Conservation (phyloP, 1,140 invertebrate genomes). For the Mizuhopecten yessoensis region DNA sequence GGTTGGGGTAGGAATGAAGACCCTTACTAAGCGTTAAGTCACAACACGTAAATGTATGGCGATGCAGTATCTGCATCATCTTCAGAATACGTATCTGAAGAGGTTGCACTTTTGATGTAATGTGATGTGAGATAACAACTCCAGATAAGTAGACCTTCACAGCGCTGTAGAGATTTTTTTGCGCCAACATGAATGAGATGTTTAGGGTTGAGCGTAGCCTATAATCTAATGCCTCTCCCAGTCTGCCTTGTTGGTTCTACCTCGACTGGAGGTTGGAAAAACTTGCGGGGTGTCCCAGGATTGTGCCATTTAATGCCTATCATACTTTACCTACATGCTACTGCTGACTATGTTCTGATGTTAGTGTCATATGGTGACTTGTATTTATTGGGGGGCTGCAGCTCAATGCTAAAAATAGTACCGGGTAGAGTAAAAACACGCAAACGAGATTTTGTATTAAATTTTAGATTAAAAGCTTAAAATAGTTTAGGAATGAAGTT, state of each 20-base stretch:
- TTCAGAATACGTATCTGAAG: background rate
- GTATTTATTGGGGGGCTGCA: background rate
- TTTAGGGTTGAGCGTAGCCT: background rate
- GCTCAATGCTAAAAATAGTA: background rate
- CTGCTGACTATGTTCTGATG: background rate
- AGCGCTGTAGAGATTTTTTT: background rate
- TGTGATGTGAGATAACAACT: background rate
- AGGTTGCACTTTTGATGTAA: conserved; percentile 6
- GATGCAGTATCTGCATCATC: background rate
- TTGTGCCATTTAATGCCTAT: background rate
- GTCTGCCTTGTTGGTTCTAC: background rate
- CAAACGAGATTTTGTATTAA: too few species aligned
- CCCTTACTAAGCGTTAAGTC: too few species aligned
- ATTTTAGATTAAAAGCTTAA: too few species aligned
- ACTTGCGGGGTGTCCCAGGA: background rate
- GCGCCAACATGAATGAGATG: background rate
- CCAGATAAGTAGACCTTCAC: background rate
- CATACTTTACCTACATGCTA: background rate
- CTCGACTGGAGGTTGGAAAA: background rate
- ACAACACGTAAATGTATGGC: too few species aligned
- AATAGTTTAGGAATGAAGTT: too few species aligned
- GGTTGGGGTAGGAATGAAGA: too few species aligned
- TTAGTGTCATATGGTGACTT: background rate
- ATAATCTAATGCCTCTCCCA: background rate
- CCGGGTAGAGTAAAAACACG: background rate